Conservation (phyloP, 2,888 invertebrate species). For the Nasonovia ribisnigri region DNA sequence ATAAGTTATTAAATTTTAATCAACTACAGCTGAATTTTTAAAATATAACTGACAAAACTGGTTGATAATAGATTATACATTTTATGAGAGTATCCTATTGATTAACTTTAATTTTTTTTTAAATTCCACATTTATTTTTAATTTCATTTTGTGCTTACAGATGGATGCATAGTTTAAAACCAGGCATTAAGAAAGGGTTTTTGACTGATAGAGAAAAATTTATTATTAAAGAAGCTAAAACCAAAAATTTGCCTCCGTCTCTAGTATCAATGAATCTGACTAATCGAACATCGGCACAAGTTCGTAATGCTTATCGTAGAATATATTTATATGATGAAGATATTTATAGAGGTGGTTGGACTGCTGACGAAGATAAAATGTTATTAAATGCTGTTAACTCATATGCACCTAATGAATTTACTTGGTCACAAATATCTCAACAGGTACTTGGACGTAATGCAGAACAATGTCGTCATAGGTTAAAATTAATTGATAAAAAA, state of each 20-base stretch:
- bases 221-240: constrained; percentile 45
- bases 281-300: constrained; percentile 54
- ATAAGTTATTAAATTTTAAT: not conserved
- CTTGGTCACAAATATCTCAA: constrained; percentile 46
- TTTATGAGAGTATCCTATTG: not conserved
- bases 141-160: constrained; percentile 21
- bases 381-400: constrained; percentile 15
- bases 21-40: not conserved
- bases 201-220: constrained; percentile 38
- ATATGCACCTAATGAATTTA: constrained; percentile 12
- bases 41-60: not conserved
- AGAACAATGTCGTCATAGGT: constrained; percentile 60
- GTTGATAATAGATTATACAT: not conserved
- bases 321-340: not conserved
- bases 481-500: constrained; percentile 51
- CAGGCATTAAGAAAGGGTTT: constrained; percentile 50
- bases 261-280: constrained; percentile 59
- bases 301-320: constrained; percentile 59
- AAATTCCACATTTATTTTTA: not conserved
- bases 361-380: constrained; percentile 43
- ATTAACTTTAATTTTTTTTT: not conserved
- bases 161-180: constrained; percentile 47
- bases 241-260: constrained; percentile 37
- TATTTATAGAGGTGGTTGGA: constrained; percentile 42
- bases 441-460: constrained; percentile 55